Conservation (phyloP, 2,888 invertebrate species). For the Hybos culiciformis region DNA sequence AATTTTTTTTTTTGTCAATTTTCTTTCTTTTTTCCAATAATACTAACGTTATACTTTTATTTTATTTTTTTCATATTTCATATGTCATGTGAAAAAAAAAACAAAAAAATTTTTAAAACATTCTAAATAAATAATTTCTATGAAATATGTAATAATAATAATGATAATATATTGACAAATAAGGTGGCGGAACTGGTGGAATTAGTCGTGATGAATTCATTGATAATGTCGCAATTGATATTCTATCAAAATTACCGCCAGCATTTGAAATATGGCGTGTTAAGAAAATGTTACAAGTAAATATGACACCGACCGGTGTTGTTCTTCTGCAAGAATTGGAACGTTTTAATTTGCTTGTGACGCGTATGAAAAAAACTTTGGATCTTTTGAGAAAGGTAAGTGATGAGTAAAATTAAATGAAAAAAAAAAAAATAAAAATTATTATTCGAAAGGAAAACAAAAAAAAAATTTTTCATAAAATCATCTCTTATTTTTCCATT, state of each 20-base stretch:
- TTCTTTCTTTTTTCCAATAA: no score
- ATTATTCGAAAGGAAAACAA: no score
- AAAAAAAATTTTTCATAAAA: background rate
- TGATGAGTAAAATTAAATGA: background rate
- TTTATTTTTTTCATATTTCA: no score
- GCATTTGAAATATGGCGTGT: slow-evolving; percentile 70
- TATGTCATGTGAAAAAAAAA: background rate
- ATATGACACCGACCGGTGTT: slow-evolving; percentile 69
- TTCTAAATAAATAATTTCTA: background rate
- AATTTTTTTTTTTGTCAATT: no score
- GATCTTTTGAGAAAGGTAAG: slow-evolving; percentile 51
- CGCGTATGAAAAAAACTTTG: slow-evolving; percentile 54
- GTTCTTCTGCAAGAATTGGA: slow-evolving; percentile 83
- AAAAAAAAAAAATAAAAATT: background rate
- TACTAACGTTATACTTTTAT: no score
- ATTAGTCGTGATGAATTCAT: slow-evolving; percentile 80
- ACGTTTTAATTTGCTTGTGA: slow-evolving; percentile 67
- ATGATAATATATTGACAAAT: slow-evolving; percentile 4
- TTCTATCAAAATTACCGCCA: slow-evolving; percentile 59
- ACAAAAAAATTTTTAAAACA: background rate
- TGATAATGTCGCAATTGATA: slow-evolving; percentile 61
- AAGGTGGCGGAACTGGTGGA: slow-evolving; percentile 55
- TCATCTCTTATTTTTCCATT: background rate
- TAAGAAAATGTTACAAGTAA: slow-evolving; percentile 63
- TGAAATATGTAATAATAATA: slow-evolving; percentile 3